phyloP scores from a whole-genome alignment of 2,888 invertebrate species.

The Mythimna vitellina region DNA sequence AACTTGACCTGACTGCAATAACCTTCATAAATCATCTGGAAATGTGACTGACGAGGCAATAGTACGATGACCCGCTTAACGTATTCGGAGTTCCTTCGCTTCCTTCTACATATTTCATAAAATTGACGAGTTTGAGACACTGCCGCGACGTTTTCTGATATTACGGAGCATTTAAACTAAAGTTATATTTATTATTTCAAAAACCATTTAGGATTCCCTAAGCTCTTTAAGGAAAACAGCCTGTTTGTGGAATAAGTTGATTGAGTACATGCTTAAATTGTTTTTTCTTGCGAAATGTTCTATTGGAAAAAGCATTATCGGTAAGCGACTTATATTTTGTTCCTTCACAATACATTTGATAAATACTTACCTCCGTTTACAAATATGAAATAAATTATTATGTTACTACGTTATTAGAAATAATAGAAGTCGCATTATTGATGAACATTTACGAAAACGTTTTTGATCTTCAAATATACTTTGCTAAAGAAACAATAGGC shows the following conservation, averaged over 20 bases:
- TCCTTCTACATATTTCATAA: not conserved
- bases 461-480: too few relatives aligned
- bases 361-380: too few relatives aligned
- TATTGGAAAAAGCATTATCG: not conserved
- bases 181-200: not conserved
- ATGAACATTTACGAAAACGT: too few relatives aligned
- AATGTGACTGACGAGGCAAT: not conserved
- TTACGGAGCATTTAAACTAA: not conserved
- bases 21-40: constrained; percentile 4
- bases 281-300: not conserved
- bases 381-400: too few relatives aligned
- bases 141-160: not conserved
- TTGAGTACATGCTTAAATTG: not conserved
- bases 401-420: too few relatives aligned
- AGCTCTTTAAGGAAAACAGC: not conserved
- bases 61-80: constrained; percentile 8
- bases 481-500: too few relatives aligned
- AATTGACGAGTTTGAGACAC: not conserved
- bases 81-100: constrained; percentile 4
- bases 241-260: not conserved
- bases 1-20: not conserved
- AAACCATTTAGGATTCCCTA: not conserved
- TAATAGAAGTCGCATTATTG: too few relatives aligned
- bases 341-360: not conserved
- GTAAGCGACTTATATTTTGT: not conserved